phyloP scores from a whole-genome alignment of 2,113 vertebrate species.

The Motacilla alba region DNA sequence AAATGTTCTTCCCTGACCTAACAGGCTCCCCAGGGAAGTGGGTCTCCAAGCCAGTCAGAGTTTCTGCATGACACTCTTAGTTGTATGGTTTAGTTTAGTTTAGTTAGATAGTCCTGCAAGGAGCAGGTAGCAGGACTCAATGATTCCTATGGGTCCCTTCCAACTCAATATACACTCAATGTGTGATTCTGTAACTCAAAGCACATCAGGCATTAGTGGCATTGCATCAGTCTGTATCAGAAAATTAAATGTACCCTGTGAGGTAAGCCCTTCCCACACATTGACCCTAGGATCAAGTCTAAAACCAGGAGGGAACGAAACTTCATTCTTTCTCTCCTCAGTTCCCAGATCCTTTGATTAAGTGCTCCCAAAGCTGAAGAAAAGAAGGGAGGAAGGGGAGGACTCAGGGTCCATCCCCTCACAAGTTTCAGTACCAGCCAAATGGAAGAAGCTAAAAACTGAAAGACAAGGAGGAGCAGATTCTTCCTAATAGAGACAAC shows the following conservation, averaged over 20 bases:
- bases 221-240: neutral
- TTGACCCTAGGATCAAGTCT: neutral
- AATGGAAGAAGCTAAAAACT: neutral
- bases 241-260: neutral
- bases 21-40: neutral
- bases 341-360: neutral
- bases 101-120: neutral
- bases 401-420: neutral
- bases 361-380: neutral
- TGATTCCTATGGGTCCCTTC: neutral
- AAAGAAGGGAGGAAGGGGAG: neutral
- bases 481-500: neutral
- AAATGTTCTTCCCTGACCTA: neutral
- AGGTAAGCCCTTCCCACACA: neutral
- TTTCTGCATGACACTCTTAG: neutral
- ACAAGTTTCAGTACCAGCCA: neutral
- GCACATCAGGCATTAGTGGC: neutral
- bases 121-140: neutral
- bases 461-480: neutral
- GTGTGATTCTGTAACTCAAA: neutral
- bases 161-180: neutral
- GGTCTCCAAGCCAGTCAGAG: neutral
- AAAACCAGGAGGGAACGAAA: neutral
- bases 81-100: neutral
- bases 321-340: neutral